Percentiles rank a stretch among this genome's conserved stretches.
phyloP scores from a whole-genome alignment of 2,797 vertebrate genomes.

The Mycteria americana region DNA sequence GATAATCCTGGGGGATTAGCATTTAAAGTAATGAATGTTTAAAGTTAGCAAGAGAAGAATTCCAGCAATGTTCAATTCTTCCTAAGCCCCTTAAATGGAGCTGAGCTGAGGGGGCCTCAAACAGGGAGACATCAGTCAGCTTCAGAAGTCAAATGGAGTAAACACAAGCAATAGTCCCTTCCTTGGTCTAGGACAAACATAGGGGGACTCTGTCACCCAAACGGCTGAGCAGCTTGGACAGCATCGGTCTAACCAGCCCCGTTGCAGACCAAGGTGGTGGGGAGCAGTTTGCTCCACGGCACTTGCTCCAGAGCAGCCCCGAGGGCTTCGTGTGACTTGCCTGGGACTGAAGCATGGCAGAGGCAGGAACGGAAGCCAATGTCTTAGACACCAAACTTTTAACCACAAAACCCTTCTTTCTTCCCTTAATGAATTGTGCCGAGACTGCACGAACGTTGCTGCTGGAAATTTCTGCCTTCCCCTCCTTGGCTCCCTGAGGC shows the following conservation, averaged over 20 bases:
- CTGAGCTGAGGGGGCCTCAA: constrained; percentile 22
- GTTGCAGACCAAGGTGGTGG: fast-evolving
- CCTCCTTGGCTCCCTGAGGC: fast-evolving
- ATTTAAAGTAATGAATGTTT: constrained; percentile 68
- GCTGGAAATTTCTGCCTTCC: not conserved
- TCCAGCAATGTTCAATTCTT: constrained; percentile 62
- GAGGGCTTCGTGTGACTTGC: fast-evolving
- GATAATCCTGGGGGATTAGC: constrained; percentile 62
- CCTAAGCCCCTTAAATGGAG: constrained; percentile 65
- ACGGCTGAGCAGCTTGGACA: fast-evolving
- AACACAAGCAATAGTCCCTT: not conserved
- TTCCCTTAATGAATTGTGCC: not conserved
- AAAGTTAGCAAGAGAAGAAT: constrained; percentile 65
- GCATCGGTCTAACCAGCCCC: not conserved
- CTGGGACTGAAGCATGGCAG: not conserved
- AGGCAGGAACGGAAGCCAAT: not conserved
- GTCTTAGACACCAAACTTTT: not conserved
- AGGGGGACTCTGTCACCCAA: not conserved
- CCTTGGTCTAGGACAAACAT: fast-evolving
- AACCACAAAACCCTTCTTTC: not conserved
- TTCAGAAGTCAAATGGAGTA: not conserved
- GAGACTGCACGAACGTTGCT: not conserved
- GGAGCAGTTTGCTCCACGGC: not conserved
- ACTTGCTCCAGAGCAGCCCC: not conserved
- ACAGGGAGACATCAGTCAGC: constrained; percentile 28